These are phyloP conservation scores for Ornithorhynchus anatinus DNA, from an alignment of 2,113 vertebrate genomes.

Conservation along the genomic window DNA sequence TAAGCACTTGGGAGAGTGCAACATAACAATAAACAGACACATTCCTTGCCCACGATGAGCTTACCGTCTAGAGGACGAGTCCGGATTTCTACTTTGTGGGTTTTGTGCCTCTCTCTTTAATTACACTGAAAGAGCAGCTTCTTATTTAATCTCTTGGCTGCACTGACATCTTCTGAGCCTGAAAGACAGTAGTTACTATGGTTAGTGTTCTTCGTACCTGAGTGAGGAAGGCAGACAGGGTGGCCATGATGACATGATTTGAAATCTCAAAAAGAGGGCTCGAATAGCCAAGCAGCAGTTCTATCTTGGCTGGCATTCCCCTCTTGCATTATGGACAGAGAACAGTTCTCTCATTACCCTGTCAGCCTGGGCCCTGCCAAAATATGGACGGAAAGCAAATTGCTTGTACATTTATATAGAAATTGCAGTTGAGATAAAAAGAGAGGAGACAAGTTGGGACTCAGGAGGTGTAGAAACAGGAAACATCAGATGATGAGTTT, in stretches of 20 bases:
- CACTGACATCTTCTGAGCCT: too few species aligned
- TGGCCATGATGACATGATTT: neutral
- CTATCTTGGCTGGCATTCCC: neutral
- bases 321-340: neutral
- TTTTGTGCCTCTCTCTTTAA: too few species aligned
- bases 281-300: neutral
- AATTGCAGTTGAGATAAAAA: conserved; percentile 5
- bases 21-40: too few species aligned
- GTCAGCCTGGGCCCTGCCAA: neutral
- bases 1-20: too few species aligned
- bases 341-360: neutral
- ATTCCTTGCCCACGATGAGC: too few species aligned
- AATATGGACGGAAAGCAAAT: conserved; percentile 4
- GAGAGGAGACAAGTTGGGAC: neutral
- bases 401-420: neutral
- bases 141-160: too few species aligned
- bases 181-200: too few species aligned
- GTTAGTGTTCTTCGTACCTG: too few species aligned
- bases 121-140: too few species aligned
- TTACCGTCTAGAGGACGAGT: too few species aligned
- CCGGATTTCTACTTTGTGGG: too few species aligned
- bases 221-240: too few species aligned
- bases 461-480: neutral
- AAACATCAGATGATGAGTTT: neutral
- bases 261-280: neutral